phyloP scores from a whole-genome alignment of 2,888 invertebrate genomes.

The Lingula anatina region DNA sequence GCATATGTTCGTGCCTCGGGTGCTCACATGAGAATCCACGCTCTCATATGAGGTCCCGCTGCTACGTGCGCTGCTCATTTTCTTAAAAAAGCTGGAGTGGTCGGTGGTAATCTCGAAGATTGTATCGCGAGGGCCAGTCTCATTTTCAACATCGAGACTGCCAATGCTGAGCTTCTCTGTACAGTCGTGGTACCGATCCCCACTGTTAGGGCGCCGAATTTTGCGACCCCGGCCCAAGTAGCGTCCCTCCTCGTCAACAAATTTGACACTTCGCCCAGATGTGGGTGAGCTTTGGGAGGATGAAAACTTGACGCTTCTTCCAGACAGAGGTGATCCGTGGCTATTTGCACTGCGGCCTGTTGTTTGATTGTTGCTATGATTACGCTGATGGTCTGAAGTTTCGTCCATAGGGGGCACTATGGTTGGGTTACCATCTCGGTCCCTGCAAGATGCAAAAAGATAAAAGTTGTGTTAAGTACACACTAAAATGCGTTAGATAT shows the following conservation, averaged over 20 bases:
- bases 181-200: conserved; percentile 24
- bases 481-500: too few species aligned
- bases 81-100: too few species aligned
- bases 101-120: too few species aligned
- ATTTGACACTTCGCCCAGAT: conserved; percentile 31
- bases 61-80: background rate
- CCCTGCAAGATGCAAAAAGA: conserved; percentile 13
- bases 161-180: conserved; percentile 22
- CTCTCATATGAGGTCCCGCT: background rate
- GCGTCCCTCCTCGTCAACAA: conserved; percentile 17
- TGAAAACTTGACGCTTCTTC: conserved; percentile 15
- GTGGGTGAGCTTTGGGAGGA: conserved; percentile 35
- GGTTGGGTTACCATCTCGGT: conserved; percentile 22
- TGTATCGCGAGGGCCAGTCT: too few species aligned
- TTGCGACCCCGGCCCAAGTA: conserved; percentile 19
- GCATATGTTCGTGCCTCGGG: conserved; percentile 13
- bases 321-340: conserved; percentile 5
- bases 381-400: conserved; percentile 6
- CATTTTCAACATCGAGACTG: conserved; percentile 7
- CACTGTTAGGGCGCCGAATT: conserved; percentile 28
- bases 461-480: background rate
- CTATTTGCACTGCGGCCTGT: conserved; percentile 8
- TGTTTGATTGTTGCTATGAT: too few species aligned
- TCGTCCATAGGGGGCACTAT: conserved; percentile 17
- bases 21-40: conserved; percentile 7